Conservation (phyloP, 2,113 vertebrate genomes). For the Osmerus eperlanus region DNA sequence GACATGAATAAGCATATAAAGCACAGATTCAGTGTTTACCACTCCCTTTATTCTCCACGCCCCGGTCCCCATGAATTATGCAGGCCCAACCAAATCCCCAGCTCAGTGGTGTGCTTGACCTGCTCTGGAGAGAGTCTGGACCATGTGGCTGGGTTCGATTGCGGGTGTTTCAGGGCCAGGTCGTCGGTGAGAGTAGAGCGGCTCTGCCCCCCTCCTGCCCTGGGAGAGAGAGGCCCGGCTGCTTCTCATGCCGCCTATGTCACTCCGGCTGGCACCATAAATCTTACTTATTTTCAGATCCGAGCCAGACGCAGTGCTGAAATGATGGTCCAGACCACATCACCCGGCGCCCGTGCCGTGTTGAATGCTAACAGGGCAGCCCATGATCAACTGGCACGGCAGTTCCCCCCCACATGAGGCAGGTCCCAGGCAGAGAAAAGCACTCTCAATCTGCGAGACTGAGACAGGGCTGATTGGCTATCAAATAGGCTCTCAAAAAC, state of each 20-base stretch:
- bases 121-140: constrained; percentile 44
- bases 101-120: constrained; percentile 42
- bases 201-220: background rate
- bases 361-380: constrained; percentile 70
- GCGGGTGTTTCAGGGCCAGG: constrained; percentile 38
- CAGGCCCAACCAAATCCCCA: constrained; percentile 21
- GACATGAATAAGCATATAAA: constrained; percentile 15
- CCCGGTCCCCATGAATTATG: constrained; percentile 47
- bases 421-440: constrained; percentile 37
- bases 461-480: constrained; percentile 21
- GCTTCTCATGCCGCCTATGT: constrained; percentile 67
- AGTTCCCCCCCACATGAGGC: constrained; percentile 56
- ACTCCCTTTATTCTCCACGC: background rate
- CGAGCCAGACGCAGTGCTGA: constrained; percentile 58
- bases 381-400: constrained; percentile 62
- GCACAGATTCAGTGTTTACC: constrained; percentile 20
- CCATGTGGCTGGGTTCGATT: constrained; percentile 32
- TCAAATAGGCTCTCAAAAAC: constrained; percentile 35
- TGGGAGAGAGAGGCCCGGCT: constrained; percentile 16
- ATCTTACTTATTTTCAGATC: constrained; percentile 77
- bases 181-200: constrained; percentile 37
- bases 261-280: constrained; percentile 75
- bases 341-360: constrained; percentile 50
- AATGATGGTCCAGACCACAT: constrained; percentile 67
- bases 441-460: constrained; percentile 42